Evolutionary conservation across 64 coral and sea anemone species (phyloP).

Genomic region (Pocillopora damicornis): DNA sequence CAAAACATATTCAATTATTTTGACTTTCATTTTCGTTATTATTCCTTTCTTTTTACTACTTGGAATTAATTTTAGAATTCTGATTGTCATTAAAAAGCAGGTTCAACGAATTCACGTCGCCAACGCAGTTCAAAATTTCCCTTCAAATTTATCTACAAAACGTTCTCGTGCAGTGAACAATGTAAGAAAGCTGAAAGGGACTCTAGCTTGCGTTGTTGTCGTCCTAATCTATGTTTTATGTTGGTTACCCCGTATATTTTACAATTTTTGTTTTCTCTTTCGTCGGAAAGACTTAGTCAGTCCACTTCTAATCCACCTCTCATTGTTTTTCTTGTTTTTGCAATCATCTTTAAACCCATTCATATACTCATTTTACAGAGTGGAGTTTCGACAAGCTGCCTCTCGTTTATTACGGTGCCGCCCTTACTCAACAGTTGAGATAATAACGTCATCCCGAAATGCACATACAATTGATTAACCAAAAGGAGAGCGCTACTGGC

Average conservation of each 20-base stretch:
- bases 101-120: neutral
- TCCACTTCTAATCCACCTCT: conserved; percentile 13
- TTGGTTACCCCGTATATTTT: conserved; percentile 42
- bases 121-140: neutral
- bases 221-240: conserved; percentile 9
- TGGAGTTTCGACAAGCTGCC: conserved; percentile 42
- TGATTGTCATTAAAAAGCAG: conserved; percentile 18
- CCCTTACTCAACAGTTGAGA: too few species aligned
- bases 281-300: neutral
- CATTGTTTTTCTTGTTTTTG: conserved; percentile 11
- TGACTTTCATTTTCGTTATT: conserved; percentile 20
- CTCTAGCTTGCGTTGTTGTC: conserved; percentile 31
- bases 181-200: neutral
- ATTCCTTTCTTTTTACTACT: conserved; percentile 10
- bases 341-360: conserved; percentile 51
- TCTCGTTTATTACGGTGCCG: neutral
- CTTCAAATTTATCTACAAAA: neutral
- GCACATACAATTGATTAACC: neutral
- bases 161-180: neutral
- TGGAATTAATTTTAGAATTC: conserved; percentile 32
- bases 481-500: neutral
- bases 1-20: conserved; percentile 3
- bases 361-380: conserved; percentile 41
- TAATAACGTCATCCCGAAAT: neutral
- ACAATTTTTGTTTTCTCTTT: conserved; percentile 1